These are phyloP conservation scores for Eospalax fontanierii DNA, from an alignment of 2,797 vertebrate species.

Conservation along the genomic window DNA sequence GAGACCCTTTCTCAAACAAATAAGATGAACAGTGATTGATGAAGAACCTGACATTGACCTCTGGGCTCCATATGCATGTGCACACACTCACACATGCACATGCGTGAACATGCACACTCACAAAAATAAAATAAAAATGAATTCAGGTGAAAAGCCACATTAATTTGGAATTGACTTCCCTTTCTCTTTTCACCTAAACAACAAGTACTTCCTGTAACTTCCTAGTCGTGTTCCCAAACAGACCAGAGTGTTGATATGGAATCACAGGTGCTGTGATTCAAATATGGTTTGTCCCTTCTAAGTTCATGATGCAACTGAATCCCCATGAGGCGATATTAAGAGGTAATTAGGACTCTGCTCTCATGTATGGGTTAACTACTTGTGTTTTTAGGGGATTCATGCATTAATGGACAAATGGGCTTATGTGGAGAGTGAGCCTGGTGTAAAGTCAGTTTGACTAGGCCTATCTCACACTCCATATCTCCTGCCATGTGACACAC, in stretches of 20 bases:
- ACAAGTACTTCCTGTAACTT: neutral
- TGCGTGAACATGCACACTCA: neutral
- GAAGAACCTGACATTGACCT: neutral
- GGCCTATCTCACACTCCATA: neutral
- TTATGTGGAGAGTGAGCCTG: slow-evolving; percentile 6
- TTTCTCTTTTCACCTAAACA: neutral
- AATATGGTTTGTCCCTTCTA: neutral
- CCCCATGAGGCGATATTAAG: neutral
- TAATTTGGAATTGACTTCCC: neutral
- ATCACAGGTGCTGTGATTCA: neutral
- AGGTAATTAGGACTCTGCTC: slow-evolving; percentile 15
- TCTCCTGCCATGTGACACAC: neutral
- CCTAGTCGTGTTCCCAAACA: neutral
- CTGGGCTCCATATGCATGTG: neutral
- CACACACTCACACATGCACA: neutral
- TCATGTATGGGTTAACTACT: neutral
- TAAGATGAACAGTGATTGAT: neutral
- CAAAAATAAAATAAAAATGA: no score
- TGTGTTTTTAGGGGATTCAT: neutral
- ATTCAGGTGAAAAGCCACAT: neutral
- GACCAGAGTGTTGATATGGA: neutral
- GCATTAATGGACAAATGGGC: neutral
- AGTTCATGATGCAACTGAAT: neutral
- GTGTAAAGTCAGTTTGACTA: slow-evolving; percentile 2
- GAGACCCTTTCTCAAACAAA: neutral